These are phyloP conservation scores for Papilio polyxenes DNA, from an alignment of 1,140 invertebrate species.

Conservation along the genomic window DNA sequence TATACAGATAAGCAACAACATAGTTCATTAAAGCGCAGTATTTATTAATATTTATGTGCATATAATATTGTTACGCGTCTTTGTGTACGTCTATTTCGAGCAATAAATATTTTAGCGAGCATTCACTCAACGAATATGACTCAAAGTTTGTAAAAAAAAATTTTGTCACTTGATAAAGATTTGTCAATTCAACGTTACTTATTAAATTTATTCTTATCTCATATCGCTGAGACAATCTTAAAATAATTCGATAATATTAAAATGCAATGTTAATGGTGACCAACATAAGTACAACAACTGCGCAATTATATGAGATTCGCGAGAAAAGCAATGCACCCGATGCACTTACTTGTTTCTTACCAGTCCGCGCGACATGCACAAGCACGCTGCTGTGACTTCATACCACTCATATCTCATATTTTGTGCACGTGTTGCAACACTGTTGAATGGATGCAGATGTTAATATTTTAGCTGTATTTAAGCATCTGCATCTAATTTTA, in stretches of 20 bases:
- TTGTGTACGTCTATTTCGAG: neutral
- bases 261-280: no score
- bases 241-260: no score
- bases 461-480: neutral
- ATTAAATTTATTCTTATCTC: no score
- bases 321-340: neutral
- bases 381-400: neutral
- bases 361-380: neutral
- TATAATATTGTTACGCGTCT: neutral
- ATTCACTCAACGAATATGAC: neutral
- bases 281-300: neutral
- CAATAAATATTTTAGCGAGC: neutral
- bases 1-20: neutral
- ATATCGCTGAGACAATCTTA: no score
- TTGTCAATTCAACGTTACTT: no score
- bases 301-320: conserved; percentile 1
- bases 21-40: no score
- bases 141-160: no score
- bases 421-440: neutral
- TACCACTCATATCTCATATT: neutral
- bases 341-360: neutral
- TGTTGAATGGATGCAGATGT: neutral
- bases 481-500: neutral
- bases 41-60: no score
- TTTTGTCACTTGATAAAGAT: no score